Evolutionary conservation across 2,113 vertebrate genomes (phyloP), one percentile per base, ranked within the genome.

Genomic region (Cisticola juncidis): DNA sequence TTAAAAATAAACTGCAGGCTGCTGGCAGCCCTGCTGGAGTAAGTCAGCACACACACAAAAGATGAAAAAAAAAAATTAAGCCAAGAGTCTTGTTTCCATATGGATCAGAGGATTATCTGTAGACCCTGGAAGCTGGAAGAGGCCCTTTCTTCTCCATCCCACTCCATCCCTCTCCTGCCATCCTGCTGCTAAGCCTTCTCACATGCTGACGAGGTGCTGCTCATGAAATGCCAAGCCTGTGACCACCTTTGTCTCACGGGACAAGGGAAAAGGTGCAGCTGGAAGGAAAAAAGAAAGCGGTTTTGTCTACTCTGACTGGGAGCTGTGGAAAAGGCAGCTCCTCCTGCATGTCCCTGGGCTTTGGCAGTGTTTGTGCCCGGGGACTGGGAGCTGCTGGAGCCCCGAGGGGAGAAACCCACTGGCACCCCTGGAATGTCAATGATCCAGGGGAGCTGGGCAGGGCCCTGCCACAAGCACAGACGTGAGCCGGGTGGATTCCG

Each of bases 1-100:
- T 95, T 87, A 88, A 94, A 97, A 97, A 95, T 95, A 97, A 95
- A 72, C 90, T 35, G 19, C 1, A 3, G 83, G 53, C 83, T 83
- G 83, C 91, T 92, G 92, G 91, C 92, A 92, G 81, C 81, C 36
- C 70, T 53, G 60, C 89, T 94, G 86, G 77, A 84, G 21, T 81
- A 94, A 92, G n/a, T 92, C 73, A 79, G 83, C 78, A 45, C 61
- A 36, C 2, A 5, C 69, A 92, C 61, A 76, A 71, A 79, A 90
- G 80, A 78, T 81, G 64, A 81, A 77, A 84, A 90, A 87, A 91
- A 79, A 23, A 18, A 14, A 48, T 78, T 58, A 81, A 82, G 83
- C 64, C 53, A 31, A 38, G 38, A 66, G 47, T 58, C 80, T 31
- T 90, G 51, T 60, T 94, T 84, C 83, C n/a, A 6, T 60, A 58